Base-by-base conservation (phyloP, 2,888 invertebrate genomes). In the Cantharis rufa region DNA sequence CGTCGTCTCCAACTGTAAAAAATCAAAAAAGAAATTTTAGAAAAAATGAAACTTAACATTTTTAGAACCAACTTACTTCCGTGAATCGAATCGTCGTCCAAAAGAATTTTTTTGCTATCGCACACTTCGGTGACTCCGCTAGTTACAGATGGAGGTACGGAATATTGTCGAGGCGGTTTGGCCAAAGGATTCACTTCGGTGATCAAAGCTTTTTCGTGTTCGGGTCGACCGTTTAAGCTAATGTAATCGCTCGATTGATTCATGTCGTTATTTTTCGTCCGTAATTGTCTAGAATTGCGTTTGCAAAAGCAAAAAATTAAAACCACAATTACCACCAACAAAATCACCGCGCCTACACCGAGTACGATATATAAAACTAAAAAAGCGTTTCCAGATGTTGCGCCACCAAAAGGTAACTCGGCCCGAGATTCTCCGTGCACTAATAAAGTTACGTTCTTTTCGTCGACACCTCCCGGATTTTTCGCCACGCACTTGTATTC, bases 171-270 rank as follows among this genome's bases (percentile, higher is more conserved):
- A 5, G 95, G 95, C 0, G 95, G 95, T 85, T 96, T 96, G 76
- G 94, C 94, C 15, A 96, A 94, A 0, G 95, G 95, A 88, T 96
- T 95, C 27, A 95, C 94, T 71, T 95, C 94, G 2, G 94, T 94
- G 80, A 96, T 93, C 70, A 96, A 89, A 80, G 95, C 94, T 87
- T 96, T 96, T 86, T 95, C 95, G 90, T 95, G 95, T 85, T 96
- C 96, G 2, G 94, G 93, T 0, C 94, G 94, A 1, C 93, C 93
- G 85, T 94, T 94, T 77, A 94, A 91, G 82, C 93, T 90, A 11
- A 94, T 93, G 80, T 94, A 87, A 76, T 88, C 88, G 61, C 85
- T 87, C 7, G 87, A 86, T 74, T 85, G 85, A 15, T 81, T 83
- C 69, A 85, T 79, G 16, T 85, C 85, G 32, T 84, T 82, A 64